Conservation (phyloP, 2,797 vertebrate species). For the Anomalospiza imberbis region DNA sequence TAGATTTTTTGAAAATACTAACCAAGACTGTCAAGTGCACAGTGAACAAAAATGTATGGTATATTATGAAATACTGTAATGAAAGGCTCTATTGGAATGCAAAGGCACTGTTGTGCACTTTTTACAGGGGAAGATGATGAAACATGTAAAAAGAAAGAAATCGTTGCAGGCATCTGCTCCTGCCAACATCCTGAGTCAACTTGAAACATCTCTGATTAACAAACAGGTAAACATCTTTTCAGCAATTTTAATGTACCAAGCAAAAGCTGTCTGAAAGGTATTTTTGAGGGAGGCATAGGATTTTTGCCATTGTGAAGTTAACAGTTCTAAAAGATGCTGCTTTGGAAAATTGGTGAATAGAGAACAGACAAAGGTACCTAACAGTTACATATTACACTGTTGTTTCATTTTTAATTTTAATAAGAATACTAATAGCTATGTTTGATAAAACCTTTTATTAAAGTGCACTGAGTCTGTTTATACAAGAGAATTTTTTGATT, state of each 20-base stretch:
- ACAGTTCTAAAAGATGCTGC: not conserved
- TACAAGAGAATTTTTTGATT: not conserved
- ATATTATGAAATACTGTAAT: not conserved
- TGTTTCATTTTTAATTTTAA: not conserved
- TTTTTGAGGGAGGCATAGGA: not conserved
- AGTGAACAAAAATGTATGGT: not conserved
- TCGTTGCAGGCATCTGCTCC: slow-evolving; percentile 44
- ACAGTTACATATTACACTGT: not conserved
- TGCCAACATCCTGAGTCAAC: slow-evolving; percentile 55
- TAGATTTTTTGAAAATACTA: not conserved
- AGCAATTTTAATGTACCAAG: not conserved
- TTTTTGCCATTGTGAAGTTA: not conserved
- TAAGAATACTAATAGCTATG: not conserved
- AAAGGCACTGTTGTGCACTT: not conserved
- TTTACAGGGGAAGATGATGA: slow-evolving; percentile 49
- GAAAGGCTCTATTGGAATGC: not conserved
- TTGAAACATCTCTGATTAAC: slow-evolving; percentile 62
- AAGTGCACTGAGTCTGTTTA: not conserved
- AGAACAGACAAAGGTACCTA: not conserved
- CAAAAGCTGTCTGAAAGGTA: not conserved
- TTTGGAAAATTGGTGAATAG: not conserved
- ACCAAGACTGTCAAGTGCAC: not conserved
- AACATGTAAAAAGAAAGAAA: slow-evolving; percentile 51
- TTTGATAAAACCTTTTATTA: not conserved
- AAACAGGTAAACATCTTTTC: slow-evolving; percentile 48